Evolutionary conservation across 2,888 invertebrate species (phyloP), one percentile per base, ranked within the genome.

Genomic region (Ichneumon xanthorius): DNA sequence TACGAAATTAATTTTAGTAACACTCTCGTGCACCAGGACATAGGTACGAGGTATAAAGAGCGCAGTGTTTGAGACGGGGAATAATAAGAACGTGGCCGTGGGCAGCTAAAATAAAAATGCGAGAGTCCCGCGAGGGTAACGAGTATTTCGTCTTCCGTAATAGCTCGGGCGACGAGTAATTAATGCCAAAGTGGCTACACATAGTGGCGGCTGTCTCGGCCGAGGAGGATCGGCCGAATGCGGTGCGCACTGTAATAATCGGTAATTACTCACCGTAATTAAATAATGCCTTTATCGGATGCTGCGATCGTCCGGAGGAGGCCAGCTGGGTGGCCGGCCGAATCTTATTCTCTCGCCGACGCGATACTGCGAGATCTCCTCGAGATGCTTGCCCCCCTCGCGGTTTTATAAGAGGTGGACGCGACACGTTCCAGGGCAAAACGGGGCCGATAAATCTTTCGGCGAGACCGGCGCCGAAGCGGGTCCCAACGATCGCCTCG

Each of bases 181-280:
- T 91, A 92, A 92, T 90, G 89, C 88, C 90, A 87, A 82, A 82
- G 85, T 86, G 88, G 65, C 45, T 53, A 65, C 50, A 53, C 48
- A 63, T 63, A 63, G 61, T 33, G 53, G 40, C 63, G 37, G 75
- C 53, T 85, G 61, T 68, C 68, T 72, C 72, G 68, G 16, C 45
- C 73, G 68, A 67, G 19, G 86, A 87, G 80, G 82, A 87, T 70
- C 88, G 84, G 83, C 87, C 88, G 14, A 45, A 45, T 45, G 89
- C 76, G 85, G 87, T 87, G 88, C 88, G 86, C 86, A 88, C 88
- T 89, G 86, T 89, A 92, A 91, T 92, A 90, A 92, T 92, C 89
- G 89, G 88, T 91, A 92, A 92, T 92, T 93, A 90, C 88, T 90
- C 88, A 88, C 86, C 87, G 90, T 92, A 92, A 93, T 92, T 93